Conservation (phyloP, 2,888 invertebrate species). For the Callinectes sapidus region DNA sequence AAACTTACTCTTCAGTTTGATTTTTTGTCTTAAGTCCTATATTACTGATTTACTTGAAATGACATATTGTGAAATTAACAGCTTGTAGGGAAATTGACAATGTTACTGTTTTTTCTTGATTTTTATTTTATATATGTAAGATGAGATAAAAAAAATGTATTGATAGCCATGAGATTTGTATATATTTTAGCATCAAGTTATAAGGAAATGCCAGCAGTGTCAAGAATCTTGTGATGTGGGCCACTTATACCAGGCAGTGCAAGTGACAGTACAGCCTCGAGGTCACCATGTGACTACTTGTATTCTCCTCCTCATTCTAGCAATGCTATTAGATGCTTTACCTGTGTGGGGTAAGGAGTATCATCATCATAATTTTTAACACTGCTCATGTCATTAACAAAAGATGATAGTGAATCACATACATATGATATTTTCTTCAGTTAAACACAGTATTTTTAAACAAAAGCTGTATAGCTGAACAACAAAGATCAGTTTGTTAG, state of each 20-base stretch:
- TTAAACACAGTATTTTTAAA: too few species aligned
- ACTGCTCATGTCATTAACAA: background rate
- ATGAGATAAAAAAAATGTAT: background rate
- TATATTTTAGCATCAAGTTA: background rate
- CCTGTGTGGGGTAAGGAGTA: constrained; percentile 61
- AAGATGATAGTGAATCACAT: background rate
- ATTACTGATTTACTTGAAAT: background rate
- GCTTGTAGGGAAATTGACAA: background rate
- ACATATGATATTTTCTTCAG: background rate
- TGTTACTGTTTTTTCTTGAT: background rate
- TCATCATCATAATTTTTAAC: background rate
- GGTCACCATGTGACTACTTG: constrained; percentile 45
- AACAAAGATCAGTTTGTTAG: background rate
- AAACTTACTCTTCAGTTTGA: background rate
- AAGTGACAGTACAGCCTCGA: constrained; percentile 35
- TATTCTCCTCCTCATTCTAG: constrained; percentile 66
- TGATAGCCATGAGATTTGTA: background rate
- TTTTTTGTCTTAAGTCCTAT: background rate
- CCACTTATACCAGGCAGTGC: constrained; percentile 43
- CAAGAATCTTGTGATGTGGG: constrained; percentile 41
- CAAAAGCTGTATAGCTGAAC: background rate
- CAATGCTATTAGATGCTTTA: constrained; percentile 67
- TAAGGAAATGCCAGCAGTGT: background rate
- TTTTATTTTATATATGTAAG: background rate
- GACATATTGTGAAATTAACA: background rate